Evolutionary conservation across 2,797 vertebrate species (phyloP), one percentile per base, ranked within the genome.

Genomic region (Bufotes viridis): DNA sequence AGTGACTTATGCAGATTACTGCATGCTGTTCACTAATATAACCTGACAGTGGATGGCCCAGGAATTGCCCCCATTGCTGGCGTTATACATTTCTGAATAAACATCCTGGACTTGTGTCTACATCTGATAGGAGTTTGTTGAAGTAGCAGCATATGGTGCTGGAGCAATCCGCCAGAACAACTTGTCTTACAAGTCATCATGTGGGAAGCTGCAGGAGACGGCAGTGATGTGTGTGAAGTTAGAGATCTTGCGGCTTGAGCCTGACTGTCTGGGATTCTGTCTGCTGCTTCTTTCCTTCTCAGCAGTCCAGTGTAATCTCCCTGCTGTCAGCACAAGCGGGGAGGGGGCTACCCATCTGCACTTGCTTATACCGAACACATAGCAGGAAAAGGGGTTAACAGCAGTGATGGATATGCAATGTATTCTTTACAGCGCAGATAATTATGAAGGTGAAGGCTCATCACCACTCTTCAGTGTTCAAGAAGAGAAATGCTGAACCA

Each of bases 131-230:
- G 79, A 92, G 92, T 92, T 91, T 86, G 90, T 92, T 93, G 91
- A 92, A 94, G 93, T 93, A 92, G 90, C 75, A 81, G 92, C 93
- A 94, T 92, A 92, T 93, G 93, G 94, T 0, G 82, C 90, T 92
- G 70, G 87, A 90, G 91, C 89, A 91, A 90, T 90, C 91, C 90
- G 92, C 90, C 89, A 91, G 92, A 92, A 92, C 91, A 93, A 93
- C 92, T 92, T 94, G 91, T 91, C 91, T 89, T 91, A 90, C 91
- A 91, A 91, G 92, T 94, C 92, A 91, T 93, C 90, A 90, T 92
- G 82, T 91, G 91, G 91, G 93, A 93, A 93, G 91, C 92, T 90
- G 93, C 89, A 90, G 90, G 93, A 94, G 93, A 92, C 92, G 92
- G 92, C 92, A 49, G 91, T 92, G 91, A 93, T 94, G 92, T 93